phyloP scores from a whole-genome alignment of 1,140 invertebrate genomes.

The Drosophila grimshawi region DNA sequence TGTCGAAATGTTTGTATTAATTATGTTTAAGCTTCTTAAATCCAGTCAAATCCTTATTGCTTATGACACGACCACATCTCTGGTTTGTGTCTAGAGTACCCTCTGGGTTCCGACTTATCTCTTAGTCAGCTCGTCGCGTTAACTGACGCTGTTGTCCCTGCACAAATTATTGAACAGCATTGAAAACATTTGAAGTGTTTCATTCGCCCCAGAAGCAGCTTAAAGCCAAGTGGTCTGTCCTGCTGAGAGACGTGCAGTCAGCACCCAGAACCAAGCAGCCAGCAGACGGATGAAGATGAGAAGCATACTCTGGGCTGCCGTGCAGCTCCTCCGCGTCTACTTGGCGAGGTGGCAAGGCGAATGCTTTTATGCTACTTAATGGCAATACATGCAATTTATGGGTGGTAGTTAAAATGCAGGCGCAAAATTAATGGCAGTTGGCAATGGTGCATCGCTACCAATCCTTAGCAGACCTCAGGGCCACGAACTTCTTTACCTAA shows the following conservation, averaged over 20 bases:
- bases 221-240: slow-evolving; percentile 46
- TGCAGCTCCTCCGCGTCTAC: slow-evolving; percentile 7
- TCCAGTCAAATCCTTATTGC: neutral
- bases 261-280: neutral
- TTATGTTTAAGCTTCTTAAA: no score
- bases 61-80: neutral
- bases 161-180: slow-evolving; percentile 80
- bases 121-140: slow-evolving; percentile 37
- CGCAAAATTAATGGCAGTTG: slow-evolving; percentile 61
- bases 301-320: slow-evolving; percentile 2
- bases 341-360: slow-evolving; percentile 27
- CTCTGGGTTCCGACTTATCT: slow-evolving; percentile 13
- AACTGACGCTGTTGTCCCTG: slow-evolving; percentile 50
- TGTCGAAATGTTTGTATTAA: no score
- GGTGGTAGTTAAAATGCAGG: slow-evolving; percentile 63
- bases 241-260: slow-evolving; percentile 8
- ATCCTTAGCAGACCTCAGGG: neutral
- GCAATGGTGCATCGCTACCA: slow-evolving; percentile 3
- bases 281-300: neutral
- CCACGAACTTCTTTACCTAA: neutral
- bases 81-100: neutral
- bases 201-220: slow-evolving; percentile 32
- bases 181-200: slow-evolving; percentile 78
- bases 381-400: slow-evolving; percentile 74
- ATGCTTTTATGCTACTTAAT: slow-evolving; percentile 80